These are phyloP conservation scores for Myotis myotis DNA, from an alignment of 2,797 vertebrate species.

Conservation along the genomic window DNA sequence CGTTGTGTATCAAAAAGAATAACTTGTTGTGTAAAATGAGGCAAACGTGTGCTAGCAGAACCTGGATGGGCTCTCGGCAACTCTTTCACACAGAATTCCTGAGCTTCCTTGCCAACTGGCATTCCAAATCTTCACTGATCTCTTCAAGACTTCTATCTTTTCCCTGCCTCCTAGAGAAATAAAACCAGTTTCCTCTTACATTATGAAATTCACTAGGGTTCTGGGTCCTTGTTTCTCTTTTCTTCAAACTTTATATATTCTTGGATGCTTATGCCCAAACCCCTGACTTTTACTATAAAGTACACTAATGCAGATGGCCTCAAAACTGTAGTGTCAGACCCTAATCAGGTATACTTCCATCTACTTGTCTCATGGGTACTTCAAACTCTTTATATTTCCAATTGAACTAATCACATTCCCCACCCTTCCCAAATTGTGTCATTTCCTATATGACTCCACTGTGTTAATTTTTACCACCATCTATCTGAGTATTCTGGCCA, in stretches of 20 bases:
- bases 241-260: background rate
- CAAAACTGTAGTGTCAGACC: background rate
- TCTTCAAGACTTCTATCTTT: background rate
- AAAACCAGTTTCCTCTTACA: background rate
- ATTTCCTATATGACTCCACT: background rate
- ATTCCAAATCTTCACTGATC: background rate
- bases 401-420: background rate
- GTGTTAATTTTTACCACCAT: background rate
- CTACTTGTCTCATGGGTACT: background rate
- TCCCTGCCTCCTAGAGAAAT: background rate
- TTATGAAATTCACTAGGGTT: background rate
- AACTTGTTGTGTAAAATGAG: background rate
- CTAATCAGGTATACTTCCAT: background rate
- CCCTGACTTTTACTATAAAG: background rate
- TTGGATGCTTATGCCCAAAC: background rate
- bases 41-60: background rate
- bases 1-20: background rate
- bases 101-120: background rate
- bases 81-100: background rate
- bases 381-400: background rate
- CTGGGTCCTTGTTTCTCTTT: background rate
- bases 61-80: background rate
- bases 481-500: background rate
- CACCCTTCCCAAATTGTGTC: background rate
- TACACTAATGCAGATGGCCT: background rate